These are phyloP conservation scores for Drosophila saltans DNA, from an alignment of 1,140 invertebrate species.

Conservation along the genomic window DNA sequence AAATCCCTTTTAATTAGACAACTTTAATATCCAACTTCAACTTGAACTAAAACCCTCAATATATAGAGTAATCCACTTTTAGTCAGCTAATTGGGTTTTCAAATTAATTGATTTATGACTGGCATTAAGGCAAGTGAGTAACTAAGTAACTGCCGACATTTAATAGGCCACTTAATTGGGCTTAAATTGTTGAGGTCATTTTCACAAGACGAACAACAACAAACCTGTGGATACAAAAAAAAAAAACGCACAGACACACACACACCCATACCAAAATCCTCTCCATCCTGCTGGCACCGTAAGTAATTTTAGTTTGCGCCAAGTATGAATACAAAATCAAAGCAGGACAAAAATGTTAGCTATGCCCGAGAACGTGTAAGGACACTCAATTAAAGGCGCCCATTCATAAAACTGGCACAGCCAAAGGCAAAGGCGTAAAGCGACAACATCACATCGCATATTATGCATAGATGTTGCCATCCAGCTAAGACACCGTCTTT, in stretches of 20 bases:
- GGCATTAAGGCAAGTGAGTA: conserved; percentile 37
- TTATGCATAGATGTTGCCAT: conserved; percentile 12
- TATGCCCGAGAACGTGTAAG: conserved; percentile 36
- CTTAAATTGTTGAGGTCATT: conserved; percentile 33
- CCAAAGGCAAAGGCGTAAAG: neutral
- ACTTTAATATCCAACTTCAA: neutral
- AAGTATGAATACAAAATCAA: conserved; percentile 67
- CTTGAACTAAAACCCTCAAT: conserved; percentile 2
- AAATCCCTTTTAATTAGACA: conserved; percentile 17
- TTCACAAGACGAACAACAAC: neutral
- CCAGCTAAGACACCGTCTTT: neutral
- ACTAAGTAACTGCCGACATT: conserved; percentile 7
- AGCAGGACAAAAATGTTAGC: conserved; percentile 56
- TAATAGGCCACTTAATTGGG: conserved; percentile 42
- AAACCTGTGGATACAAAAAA: neutral
- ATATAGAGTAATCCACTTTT: conserved; percentile 22
- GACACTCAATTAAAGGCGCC: conserved; percentile 68
- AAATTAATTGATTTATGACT: conserved; percentile 76
- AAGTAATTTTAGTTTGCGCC: neutral
- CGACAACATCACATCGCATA: neutral
- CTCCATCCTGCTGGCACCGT: neutral
- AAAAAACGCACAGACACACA: neutral
- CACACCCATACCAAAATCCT: neutral
- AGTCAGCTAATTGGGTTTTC: conserved; percentile 64
- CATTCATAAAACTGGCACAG: conserved; percentile 63